phyloP scores from a whole-genome alignment of 2,797 vertebrate genomes.

The Lepilemur septentrionalis region DNA sequence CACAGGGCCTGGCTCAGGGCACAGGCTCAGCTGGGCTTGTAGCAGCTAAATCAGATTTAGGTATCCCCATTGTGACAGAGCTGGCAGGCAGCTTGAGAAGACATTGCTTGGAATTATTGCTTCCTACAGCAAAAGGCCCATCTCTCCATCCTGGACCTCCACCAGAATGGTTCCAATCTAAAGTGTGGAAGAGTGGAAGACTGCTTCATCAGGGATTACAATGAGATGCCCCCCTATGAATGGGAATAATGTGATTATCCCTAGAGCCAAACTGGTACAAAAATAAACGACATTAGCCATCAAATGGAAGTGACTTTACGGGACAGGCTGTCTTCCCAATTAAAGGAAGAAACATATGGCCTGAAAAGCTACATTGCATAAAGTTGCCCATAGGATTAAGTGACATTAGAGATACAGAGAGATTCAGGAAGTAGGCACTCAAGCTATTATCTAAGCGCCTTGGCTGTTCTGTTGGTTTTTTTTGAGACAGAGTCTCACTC shows the following conservation, averaged over 20 bases:
- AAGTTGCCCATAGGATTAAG: slow-evolving; percentile 8
- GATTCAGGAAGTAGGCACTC: not conserved
- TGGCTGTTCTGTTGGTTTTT: too few species aligned
- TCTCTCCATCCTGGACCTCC: not conserved
- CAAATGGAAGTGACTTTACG: slow-evolving; percentile 33
- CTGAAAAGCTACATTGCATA: not conserved
- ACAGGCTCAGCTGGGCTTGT: not conserved
- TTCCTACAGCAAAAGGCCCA: slow-evolving; percentile 13
- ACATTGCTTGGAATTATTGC: not conserved
- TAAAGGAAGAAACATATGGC: not conserved
- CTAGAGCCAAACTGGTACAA: slow-evolving; percentile 9
- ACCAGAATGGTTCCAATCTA: not conserved
- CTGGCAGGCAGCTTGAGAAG: not conserved
- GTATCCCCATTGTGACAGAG: not conserved
- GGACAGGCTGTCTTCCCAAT: slow-evolving; percentile 10
- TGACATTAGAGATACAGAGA: slow-evolving; percentile 8
- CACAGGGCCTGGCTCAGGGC: not conserved
- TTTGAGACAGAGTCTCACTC: too few species aligned
- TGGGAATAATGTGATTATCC: slow-evolving; percentile 14
- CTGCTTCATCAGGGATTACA: slow-evolving; percentile 2
- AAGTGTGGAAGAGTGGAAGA: not conserved
- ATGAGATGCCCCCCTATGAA: not conserved
- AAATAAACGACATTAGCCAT: slow-evolving; percentile 32
- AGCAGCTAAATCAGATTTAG: not conserved
- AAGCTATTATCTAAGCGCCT: not conserved